Evolutionary conservation across 64 coral and sea anemone species (phyloP), one percentile per base, ranked within the genome.

Genomic region (Montipora cactus): DNA sequence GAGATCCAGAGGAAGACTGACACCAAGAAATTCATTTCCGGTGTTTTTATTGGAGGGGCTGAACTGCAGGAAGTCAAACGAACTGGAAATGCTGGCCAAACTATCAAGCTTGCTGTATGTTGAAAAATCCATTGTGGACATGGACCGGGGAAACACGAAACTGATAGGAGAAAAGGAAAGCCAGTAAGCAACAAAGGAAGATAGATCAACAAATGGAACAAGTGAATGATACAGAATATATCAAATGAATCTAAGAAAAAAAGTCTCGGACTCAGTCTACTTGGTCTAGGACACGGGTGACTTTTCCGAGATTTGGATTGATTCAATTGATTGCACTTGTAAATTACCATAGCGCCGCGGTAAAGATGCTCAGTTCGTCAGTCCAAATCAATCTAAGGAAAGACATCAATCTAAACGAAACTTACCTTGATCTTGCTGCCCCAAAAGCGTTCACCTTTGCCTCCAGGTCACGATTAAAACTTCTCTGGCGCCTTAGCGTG

Each of bases 11-110:
- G 98, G 98, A 44, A 99, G 86, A 92, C 95, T 92, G 7, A 99
- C 74, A 55, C 98, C 98, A 28, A 99, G 75, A 55, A 99, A 99
- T 76, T 99, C 98, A 44, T 93, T 99, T 52, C 90, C 91, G 25
- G 92, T 80, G 44, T 77, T 88, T 58, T 70, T 82, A n/a, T 61
- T 84, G 46, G 96, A 69, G 5, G 79, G 47, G n/a, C 55, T 71
- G 10, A 97, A 87, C 12, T 97, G 96, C 19, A 89, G 83, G 79
- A 79, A 97, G 15, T 97, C 96, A 51, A 94, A 97, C 18, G 83
- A 91, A 45, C 69, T 84, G 10, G 96, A 78, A 16, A 93, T 92
- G 20, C 93, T 97, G 16, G 72, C 81, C 49, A 95, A 3, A 53
- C 89, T 92, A 12, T 97, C 96, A 12, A 89, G 83, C 66, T 89